These are phyloP conservation scores for Oenanthe melanoleuca DNA, from an alignment of 2,113 vertebrate genomes.

Conservation along the genomic window DNA sequence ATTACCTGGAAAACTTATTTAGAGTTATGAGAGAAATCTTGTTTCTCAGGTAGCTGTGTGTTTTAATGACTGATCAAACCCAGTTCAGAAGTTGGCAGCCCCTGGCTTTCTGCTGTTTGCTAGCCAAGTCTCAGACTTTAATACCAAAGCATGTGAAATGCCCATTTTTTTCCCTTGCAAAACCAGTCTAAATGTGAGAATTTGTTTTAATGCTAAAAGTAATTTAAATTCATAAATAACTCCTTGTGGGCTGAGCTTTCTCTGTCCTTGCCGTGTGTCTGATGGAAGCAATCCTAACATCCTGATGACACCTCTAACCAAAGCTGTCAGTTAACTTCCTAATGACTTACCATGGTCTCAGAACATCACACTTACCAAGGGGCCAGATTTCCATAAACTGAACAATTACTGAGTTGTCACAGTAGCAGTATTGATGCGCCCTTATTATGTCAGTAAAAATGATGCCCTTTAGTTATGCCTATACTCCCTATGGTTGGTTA, in stretches of 20 bases:
- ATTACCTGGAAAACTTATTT: neutral
- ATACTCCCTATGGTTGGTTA: neutral
- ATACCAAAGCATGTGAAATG: neutral
- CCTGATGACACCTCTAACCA: neutral
- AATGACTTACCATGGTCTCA: neutral
- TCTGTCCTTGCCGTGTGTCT: neutral
- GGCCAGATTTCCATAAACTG: neutral
- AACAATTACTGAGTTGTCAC: neutral
- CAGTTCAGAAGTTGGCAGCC: neutral
- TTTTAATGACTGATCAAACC: neutral
- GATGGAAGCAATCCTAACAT: neutral
- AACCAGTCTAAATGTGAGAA: neutral
- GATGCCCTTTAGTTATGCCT: neutral
- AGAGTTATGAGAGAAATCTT: neutral
- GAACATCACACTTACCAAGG: neutral
- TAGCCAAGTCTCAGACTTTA: neutral
- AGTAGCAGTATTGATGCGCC: neutral
- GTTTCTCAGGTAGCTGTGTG: neutral
- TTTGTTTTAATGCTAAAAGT: neutral
- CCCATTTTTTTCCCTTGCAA: neutral
- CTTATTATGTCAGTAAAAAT: neutral
- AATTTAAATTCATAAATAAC: neutral
- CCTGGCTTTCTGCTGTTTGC: neutral
- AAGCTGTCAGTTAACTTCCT: neutral
- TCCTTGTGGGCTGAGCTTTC: neutral